Evolutionary conservation across 2,888 invertebrate genomes (phyloP), one percentile per base, ranked within the genome.

Genomic region (Drosophila pseudotalamancana): DNA sequence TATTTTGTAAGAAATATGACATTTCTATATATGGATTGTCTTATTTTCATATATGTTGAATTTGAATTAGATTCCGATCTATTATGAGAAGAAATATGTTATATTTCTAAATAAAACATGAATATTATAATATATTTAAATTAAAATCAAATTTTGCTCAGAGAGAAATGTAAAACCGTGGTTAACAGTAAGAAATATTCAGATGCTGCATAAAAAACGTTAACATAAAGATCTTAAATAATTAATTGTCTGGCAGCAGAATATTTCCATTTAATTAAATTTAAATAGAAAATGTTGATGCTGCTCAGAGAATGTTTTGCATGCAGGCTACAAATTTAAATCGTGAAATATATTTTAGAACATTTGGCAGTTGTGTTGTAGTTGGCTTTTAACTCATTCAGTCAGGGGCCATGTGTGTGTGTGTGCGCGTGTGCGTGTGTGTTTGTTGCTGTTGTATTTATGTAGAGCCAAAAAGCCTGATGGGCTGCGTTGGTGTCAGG

Each of bases 261-360:
- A 8, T 25, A 25, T 25, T 8, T 3, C n/a, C 4, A 31, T 14
- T n/a, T 34, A 3, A 6, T 21, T 11, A 9, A 8, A 29, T 40
- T 9, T 19, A 16, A 3, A 31, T 19, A 35, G 6, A 25, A 12
- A 21, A 12, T 4, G 40, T 46, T 4, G 31, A 27, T 12, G 21
- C 11, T 29, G 2, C n/a, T 14, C 19, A 11, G 6, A 27, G 19
- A 12, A 14, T 11, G 8, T 32, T 37, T 40, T 1, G 4, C 27
- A 23, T 32, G 39, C 9, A n/a, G 31, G 40, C 70, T 39, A 18
- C 42, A 39, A 51, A 74, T 45, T 43, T 48, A 39, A 62, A 53
- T 56, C 48, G 34, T 3, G 16, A 32, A 34, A 61, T 50, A 61
- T 50, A 43, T 34, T 50, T 68, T 31, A 27, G 25, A 51, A 46